Evolutionary conservation across 2,888 invertebrate genomes (phyloP), one percentile per base, ranked within the genome.

Genomic region (Elaeidobius kamerunicus): DNA sequence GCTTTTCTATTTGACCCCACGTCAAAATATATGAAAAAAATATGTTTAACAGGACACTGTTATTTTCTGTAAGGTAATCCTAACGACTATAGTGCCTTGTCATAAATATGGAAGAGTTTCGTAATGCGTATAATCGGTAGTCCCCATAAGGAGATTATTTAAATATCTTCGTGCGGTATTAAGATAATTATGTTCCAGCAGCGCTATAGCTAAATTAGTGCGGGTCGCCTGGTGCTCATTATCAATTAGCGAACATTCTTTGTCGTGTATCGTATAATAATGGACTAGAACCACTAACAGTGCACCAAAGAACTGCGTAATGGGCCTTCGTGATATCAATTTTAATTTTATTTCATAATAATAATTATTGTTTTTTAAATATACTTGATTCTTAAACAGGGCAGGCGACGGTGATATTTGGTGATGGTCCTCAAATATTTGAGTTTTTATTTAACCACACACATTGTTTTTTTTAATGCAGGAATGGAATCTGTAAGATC

Each of bases 101-200:
- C 44, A 35, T 34, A 35, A 44, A 44, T 44, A 44, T 44, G 44
- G 34, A 44, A 44, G 35, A 44, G 44, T 44, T 20, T 44, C 35
- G 44, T 35, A 44, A 44, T 44, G 34, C 11, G n/a, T 16, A 30
- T 42, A 43, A 43, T 43, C 34, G 44, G 44, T 30, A 42, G 30
- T 42, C 28, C 16, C 34, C 16, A 43, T 34, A 43, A 34, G 44
- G 44, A 35, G 32, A 44, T 44, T 44, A 20, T 20, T 44, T 34
- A 35, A 35, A 44, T 43, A 34, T 9, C n/a, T 43, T 12, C 20
- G 14, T 44, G 15, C 18, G 9, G 20, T 35, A 35, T 44, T 35
- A 35, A 35, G 14, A 20, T 44, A 44, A 35, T 35, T 44, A 44
- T 35, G 11, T 44, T 44, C 30, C 30, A 30, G 30, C 30, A 30